Conservation (phyloP, 2,113 vertebrate genomes). For the Xiphias gladius region DNA sequence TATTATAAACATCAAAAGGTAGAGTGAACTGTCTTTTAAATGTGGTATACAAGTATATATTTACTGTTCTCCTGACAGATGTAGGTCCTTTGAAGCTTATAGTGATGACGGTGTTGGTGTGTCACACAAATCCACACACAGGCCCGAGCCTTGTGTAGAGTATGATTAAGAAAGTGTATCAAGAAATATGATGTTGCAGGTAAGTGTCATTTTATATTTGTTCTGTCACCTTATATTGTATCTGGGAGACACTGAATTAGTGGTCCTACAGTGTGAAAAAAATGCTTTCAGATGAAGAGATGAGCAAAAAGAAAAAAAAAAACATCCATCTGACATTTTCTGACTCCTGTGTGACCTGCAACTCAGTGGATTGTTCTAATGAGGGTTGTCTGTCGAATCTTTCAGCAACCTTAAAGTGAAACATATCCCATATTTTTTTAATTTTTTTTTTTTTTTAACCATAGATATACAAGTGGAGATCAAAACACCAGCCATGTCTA, state of each 20-base stretch:
- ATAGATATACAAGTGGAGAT: slow-evolving; percentile 74
- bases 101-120: slow-evolving; percentile 26
- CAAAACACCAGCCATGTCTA: slow-evolving; percentile 76
- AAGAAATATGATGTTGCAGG: slow-evolving; percentile 3
- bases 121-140: slow-evolving; percentile 26
- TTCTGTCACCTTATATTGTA: slow-evolving; percentile 14
- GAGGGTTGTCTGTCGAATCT: slow-evolving; percentile 48
- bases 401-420: slow-evolving; percentile 50
- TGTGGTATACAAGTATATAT: background rate
- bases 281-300: background rate
- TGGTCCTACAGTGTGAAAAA: background rate
- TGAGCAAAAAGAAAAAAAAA: slow-evolving; percentile 19
- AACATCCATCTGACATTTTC: background rate
- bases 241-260: background rate
- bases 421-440: slow-evolving; percentile 41
- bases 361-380: slow-evolving; percentile 46
- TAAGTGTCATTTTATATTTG: slow-evolving; percentile 24
- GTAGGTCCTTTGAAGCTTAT: slow-evolving; percentile 44
- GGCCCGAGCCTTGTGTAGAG: slow-evolving; percentile 6
- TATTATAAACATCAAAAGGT: slow-evolving; percentile 16
- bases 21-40: slow-evolving; percentile 23
- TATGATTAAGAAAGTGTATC: slow-evolving; percentile 22
- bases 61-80: slow-evolving; percentile 28
- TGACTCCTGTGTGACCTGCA: slow-evolving; percentile 40
- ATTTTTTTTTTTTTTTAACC: slow-evolving; percentile 49